Evolutionary conservation across 2,797 vertebrate genomes (phyloP), one percentile per base, ranked within the genome.

Genomic region (Clarias platycephalus): DNA sequence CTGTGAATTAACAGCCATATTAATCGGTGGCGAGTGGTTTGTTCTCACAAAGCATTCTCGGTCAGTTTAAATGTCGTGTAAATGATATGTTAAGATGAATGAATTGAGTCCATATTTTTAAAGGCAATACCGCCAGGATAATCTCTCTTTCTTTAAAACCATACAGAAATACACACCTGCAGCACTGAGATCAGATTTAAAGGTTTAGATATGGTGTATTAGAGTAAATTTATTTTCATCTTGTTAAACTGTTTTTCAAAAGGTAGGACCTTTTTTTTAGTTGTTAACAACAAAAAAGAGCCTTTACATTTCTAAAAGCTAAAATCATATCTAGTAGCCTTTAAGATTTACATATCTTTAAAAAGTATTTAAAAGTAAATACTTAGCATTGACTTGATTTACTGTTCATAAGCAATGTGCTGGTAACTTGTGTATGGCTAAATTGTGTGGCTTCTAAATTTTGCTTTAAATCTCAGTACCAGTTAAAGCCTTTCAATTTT

Each of bases 101-200:
- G 37, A 78, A 58, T 18, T 71, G 16, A 34, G 18, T 83, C 80
- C 78, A 55, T 22, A 67, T 87, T 87, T 81, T 67, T 64, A 78
- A 86, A 77, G 84, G 80, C 68, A 64, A 75, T 87, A 80, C 70
- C 70, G 81, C 85, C 76, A 85, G 53, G 58, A 63, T 74, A 34
- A 75, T 76, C 58, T 82, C 79, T 80, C 28, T 55, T 49, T 49
- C 44, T 49, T 62, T 0, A 70, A 63, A 44, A 13, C 34, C 58
- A 62, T 68, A 67, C 78, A 75, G 62, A 49, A 64, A 80, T 80
- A 85, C 68, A 58, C 26, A 31, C n/a, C 75, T 83, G 70, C 72
- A 76, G 34, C 28, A 84, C 40, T 75, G 16, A 62, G 20, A 49
- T 81, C 62, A 20, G 34, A 34, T 82, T 72, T 71, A 75, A 58